Evolutionary conservation across 2,113 vertebrate genomes (phyloP).

Genomic region (Chauna torquata): DNA sequence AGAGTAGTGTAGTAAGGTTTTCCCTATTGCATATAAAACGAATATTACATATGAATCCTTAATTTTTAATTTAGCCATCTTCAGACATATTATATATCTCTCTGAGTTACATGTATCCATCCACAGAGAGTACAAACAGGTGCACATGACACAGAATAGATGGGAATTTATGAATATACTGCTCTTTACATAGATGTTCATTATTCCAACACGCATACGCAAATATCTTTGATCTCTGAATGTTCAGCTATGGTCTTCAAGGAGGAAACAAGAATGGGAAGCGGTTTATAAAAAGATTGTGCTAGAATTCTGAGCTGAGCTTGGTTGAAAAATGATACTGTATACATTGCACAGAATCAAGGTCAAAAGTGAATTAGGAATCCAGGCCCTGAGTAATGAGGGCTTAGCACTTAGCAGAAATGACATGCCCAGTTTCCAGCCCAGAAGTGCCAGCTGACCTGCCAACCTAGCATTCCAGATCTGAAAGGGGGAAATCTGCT

Average conservation of each 20-base stretch:
- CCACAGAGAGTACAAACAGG: slow-evolving; percentile 9
- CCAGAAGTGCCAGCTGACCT: slow-evolving; percentile 66
- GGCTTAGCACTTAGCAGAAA: slow-evolving; percentile 65
- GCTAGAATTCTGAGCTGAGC: slow-evolving; percentile 8
- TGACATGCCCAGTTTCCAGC: slow-evolving; percentile 59
- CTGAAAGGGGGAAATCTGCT: slow-evolving; percentile 63
- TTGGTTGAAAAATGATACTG: slow-evolving; percentile 53
- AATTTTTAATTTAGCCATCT: slow-evolving; percentile 22
- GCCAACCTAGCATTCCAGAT: slow-evolving; percentile 52
- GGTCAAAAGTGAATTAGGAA: slow-evolving; percentile 63
- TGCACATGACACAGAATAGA: slow-evolving; percentile 34
- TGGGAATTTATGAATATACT: slow-evolving; percentile 28
- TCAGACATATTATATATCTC: not conserved
- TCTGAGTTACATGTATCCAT: not conserved
- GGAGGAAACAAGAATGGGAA: slow-evolving; percentile 49
- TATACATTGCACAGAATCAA: slow-evolving; percentile 55
- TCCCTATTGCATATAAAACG: not conserved
- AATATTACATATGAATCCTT: not conserved
- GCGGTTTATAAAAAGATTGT: slow-evolving; percentile 50
- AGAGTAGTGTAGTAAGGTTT: not conserved
- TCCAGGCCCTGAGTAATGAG: slow-evolving; percentile 47
- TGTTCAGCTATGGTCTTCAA: slow-evolving; percentile 36
- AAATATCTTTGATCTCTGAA: slow-evolving; percentile 52
- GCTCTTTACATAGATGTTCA: slow-evolving; percentile 18
- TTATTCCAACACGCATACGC: slow-evolving; percentile 4